phyloP scores from a whole-genome alignment of 2,113 vertebrate species.

The Stigmatopora argus region DNA sequence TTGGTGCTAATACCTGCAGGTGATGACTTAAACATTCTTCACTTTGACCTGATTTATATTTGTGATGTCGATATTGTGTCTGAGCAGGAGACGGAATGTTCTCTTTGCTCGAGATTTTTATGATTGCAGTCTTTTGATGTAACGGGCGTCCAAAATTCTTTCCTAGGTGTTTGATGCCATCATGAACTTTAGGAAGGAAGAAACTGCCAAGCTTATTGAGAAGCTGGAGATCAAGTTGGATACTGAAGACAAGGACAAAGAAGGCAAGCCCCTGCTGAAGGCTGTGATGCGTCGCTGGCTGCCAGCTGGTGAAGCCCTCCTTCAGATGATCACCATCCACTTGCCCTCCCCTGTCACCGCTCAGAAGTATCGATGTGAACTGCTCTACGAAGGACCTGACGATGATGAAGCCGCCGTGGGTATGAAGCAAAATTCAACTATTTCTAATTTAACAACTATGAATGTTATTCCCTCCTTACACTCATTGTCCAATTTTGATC shows the following conservation, averaged over 20 bases:
- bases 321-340: conserved; percentile 98
- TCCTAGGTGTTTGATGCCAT: conserved; percentile 86
- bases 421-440: conserved; percentile 39
- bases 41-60: conserved; percentile 79
- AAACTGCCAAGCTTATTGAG: conserved; percentile 81
- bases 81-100: conserved; percentile 59
- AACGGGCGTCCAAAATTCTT: not conserved
- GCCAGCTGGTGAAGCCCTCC: conserved; percentile 87
- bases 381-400: conserved; percentile 89
- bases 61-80: conserved; percentile 74
- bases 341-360: conserved; percentile 92
- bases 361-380: conserved; percentile 92
- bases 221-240: conserved; percentile 93
- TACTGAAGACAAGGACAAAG: conserved; percentile 85
- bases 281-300: conserved; percentile 96
- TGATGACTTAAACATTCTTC: conserved; percentile 86
- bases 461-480: not conserved
- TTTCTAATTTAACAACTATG: not conserved
- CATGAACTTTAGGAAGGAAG: conserved; percentile 92
- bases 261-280: conserved; percentile 91
- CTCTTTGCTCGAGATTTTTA: not conserved
- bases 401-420: conserved; percentile 94
- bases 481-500: not conserved
- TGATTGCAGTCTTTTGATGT: not conserved
- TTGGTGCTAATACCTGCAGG: conserved; percentile 20